Percentiles rank a stretch among this genome's conserved stretches.
Evolutionary conservation across 1,140 invertebrate genomes (phyloP).

Genomic region (Diachasmimorpha longicaudata): DNA sequence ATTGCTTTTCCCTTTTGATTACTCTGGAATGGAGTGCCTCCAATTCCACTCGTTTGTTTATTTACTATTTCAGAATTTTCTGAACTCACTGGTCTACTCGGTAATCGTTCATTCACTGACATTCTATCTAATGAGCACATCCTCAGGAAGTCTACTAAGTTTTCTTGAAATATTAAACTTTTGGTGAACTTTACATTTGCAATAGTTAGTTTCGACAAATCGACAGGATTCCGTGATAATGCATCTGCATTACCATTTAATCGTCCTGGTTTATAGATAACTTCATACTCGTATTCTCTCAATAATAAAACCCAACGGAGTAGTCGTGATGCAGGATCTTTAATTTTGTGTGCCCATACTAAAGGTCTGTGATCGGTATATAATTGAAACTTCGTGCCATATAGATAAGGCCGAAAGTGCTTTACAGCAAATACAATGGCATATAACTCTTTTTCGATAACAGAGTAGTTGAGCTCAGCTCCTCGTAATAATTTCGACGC

Average conservation of each 20-base stretch:
- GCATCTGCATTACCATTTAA: conserved; percentile 5
- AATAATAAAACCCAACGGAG: background rate
- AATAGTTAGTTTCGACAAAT: background rate
- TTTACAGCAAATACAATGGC: background rate
- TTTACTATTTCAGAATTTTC: too few species aligned
- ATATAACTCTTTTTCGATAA: conserved; percentile 47
- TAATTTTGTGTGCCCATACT: background rate
- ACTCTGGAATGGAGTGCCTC: too few species aligned
- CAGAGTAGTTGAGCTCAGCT: conserved; percentile 54
- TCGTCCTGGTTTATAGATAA: conserved; percentile 1
- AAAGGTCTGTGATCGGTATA: background rate
- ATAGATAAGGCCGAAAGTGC: background rate
- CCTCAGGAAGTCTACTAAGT: too few species aligned
- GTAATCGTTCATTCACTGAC: too few species aligned
- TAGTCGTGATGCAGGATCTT: background rate
- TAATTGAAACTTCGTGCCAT: background rate
- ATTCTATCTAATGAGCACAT: too few species aligned
- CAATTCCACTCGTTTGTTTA: too few species aligned
- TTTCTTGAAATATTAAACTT: background rate
- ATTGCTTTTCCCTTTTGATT: too few species aligned
- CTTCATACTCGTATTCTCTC: background rate
- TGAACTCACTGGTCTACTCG: too few species aligned
- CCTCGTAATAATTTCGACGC: conserved; percentile 53
- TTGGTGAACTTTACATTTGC: background rate
- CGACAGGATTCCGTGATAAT: background rate